Percentiles rank a stretch among this genome's conserved stretches.
Evolutionary conservation across 2,797 vertebrate species (phyloP).

Genomic region (Sebastes iracundus): DNA sequence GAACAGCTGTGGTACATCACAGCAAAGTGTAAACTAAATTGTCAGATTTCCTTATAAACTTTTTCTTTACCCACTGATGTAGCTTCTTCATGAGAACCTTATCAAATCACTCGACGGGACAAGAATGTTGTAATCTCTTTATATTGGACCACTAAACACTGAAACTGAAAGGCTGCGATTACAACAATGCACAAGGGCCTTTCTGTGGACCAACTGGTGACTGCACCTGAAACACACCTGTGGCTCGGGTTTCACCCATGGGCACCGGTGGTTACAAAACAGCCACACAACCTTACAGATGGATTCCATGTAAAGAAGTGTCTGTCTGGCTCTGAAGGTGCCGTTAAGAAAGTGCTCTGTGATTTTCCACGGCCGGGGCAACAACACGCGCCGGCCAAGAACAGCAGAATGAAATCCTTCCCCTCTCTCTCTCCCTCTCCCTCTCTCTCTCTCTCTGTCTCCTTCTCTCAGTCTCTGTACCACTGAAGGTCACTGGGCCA

Average conservation of each 20-base stretch:
- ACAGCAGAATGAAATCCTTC: constrained; percentile 58
- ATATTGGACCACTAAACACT: constrained; percentile 17
- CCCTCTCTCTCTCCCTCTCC: constrained; percentile 9
- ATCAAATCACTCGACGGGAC: neutral
- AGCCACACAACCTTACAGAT: constrained; percentile 26
- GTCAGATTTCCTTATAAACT: constrained; percentile 25
- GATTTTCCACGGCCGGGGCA: constrained; percentile 64
- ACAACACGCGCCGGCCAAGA: constrained; percentile 64
- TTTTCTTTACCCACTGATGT: neutral
- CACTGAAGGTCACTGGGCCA: constrained; percentile 35
- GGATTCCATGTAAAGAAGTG: constrained; percentile 35
- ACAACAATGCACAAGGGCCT: constrained; percentile 29
- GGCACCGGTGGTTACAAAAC: constrained; percentile 39
- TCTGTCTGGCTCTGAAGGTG: constrained; percentile 44
- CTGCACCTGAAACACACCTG: constrained; percentile 71
- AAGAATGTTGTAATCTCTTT: constrained; percentile 36
- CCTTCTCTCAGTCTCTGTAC: neutral
- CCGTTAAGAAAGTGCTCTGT: constrained; percentile 34
- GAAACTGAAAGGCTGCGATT: constrained; percentile 31
- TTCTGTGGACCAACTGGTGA: constrained; percentile 18
- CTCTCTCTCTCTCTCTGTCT: neutral
- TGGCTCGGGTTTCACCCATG: constrained; percentile 56
- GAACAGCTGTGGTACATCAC: constrained; percentile 9
- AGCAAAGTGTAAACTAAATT: neutral
- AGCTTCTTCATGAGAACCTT: constrained; percentile 1